Evolutionary conservation across 2,113 vertebrate species (phyloP).

Genomic region (Xerus inauris): DNA sequence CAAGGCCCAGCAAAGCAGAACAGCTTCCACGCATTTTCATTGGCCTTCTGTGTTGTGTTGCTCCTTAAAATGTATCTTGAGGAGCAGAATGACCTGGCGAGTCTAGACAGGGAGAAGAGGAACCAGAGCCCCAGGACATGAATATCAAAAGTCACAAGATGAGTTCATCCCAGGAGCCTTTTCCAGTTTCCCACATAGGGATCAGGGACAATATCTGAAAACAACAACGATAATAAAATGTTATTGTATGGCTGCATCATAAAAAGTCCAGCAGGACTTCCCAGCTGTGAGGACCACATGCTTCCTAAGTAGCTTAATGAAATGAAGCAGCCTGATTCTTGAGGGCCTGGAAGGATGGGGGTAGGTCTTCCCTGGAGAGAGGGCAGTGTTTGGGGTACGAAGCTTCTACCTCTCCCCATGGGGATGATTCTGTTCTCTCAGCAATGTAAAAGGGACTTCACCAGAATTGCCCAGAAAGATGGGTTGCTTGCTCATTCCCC

Average conservation of each 20-base stretch:
- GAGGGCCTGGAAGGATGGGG: accelerated
- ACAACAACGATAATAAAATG: background rate
- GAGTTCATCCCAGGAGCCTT: background rate
- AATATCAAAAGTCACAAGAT: background rate
- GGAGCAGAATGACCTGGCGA: background rate
- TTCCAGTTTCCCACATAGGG: background rate
- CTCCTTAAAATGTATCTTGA: background rate
- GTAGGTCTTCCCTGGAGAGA: background rate
- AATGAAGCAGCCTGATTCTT: background rate
- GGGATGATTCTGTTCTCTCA: background rate
- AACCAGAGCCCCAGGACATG: background rate
- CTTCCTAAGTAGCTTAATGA: background rate
- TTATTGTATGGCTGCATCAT: background rate
- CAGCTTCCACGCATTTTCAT: background rate
- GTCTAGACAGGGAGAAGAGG: background rate
- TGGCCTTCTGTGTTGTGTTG: background rate
- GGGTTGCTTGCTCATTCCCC: background rate
- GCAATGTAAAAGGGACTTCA: background rate
- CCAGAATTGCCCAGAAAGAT: background rate
- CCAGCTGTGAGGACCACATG: background rate
- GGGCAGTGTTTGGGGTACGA: background rate
- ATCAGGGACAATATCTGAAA: background rate
- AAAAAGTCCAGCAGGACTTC: background rate
- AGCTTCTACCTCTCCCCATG: accelerated
- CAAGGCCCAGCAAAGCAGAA: background rate